phyloP scores from a whole-genome alignment of 2,113 vertebrate genomes.

The Elaphurus davidianus region DNA sequence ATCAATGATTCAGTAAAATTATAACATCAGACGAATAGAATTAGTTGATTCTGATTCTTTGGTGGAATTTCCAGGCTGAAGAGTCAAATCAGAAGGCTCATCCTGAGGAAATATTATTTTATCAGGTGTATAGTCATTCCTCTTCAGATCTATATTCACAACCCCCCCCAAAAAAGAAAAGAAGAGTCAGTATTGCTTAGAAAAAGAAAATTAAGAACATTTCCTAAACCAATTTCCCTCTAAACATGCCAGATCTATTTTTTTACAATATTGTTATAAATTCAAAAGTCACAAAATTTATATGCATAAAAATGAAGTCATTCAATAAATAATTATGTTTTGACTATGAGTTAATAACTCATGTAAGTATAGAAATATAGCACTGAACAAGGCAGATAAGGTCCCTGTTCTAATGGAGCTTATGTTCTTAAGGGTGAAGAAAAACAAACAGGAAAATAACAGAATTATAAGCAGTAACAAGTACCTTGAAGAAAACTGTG shows the following conservation, averaged over 20 bases:
- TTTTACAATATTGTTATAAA: background rate
- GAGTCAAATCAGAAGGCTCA: constrained; percentile 86
- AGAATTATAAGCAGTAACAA: background rate
- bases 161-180: background rate
- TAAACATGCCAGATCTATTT: background rate
- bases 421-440: background rate
- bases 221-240: background rate
- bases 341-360: background rate
- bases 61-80: constrained; percentile 86
- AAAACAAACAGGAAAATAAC: background rate
- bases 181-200: constrained; percentile 2
- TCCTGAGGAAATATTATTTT: constrained; percentile 93
- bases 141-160: constrained; percentile 89
- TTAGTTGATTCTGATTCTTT: constrained; percentile 89
- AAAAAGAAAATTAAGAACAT: constrained; percentile 16
- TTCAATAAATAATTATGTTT: background rate
- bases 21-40: constrained; percentile 94
- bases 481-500: background rate
- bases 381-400: background rate
- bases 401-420: background rate
- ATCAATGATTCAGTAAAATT: constrained; percentile 71
- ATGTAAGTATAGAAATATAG: background rate
- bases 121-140: constrained; percentile 98
- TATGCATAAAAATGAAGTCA: background rate
- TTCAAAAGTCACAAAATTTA: background rate